Percentiles rank a stretch among this genome's conserved stretches.
phyloP scores from a whole-genome alignment of 2,797 vertebrate species.

The Silurus aristotelis region DNA sequence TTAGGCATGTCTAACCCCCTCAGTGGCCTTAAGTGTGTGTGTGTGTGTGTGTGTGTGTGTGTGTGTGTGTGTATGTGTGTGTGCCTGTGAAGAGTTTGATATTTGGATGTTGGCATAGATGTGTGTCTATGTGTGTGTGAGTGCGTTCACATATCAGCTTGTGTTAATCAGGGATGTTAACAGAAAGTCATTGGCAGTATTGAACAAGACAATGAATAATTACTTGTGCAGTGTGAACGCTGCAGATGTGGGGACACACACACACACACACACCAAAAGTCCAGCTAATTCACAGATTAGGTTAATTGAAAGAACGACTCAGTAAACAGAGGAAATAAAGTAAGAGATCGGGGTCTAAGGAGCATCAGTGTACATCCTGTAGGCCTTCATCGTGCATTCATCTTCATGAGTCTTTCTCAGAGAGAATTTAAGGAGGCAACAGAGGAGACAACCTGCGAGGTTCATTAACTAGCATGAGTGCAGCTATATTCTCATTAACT shows the following conservation, averaged over 20 bases:
- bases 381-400: slow-evolving; percentile 15
- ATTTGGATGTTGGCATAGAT: neutral
- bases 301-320: slow-evolving; percentile 30
- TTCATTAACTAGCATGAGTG: slow-evolving; percentile 30
- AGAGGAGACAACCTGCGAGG: slow-evolving; percentile 9
- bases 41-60: slow-evolving; percentile 29
- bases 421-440: slow-evolving; percentile 7
- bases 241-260: slow-evolving; percentile 20
- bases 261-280: slow-evolving; percentile 36
- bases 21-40: neutral
- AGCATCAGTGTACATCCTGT: slow-evolving; percentile 22
- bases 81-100: neutral
- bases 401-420: slow-evolving; percentile 7
- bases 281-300: slow-evolving; percentile 49
- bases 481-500: slow-evolving; percentile 38
- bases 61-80: slow-evolving; percentile 32
- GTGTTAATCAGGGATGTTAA: slow-evolving; percentile 23
- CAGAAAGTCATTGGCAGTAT: slow-evolving; percentile 35
- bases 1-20: neutral
- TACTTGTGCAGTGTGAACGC: neutral
- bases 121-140: slow-evolving; percentile 35
- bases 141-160: slow-evolving; percentile 19
- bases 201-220: slow-evolving; percentile 32
- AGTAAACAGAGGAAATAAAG: slow-evolving; percentile 2
- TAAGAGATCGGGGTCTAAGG: slow-evolving; percentile 19